Conservation (phyloP, 2,113 vertebrate genomes). For the Platysteira castanea region DNA sequence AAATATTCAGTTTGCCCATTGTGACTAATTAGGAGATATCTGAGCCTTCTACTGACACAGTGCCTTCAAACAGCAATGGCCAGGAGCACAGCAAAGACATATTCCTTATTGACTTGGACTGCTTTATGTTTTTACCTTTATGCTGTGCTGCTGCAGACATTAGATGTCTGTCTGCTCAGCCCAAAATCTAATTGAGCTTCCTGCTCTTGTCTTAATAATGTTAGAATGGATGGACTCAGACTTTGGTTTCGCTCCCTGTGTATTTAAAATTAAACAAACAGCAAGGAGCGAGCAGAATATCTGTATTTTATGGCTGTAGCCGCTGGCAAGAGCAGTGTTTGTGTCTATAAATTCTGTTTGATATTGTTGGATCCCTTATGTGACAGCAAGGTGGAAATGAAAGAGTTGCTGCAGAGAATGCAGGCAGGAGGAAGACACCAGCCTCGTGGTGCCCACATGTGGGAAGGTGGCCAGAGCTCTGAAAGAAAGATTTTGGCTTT, state of each 20-base stretch:
- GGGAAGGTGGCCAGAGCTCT: neutral
- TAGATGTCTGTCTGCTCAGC: neutral
- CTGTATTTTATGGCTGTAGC: slow-evolving; percentile 4
- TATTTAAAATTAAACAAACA: slow-evolving; percentile 17
- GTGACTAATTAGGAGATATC: slow-evolving; percentile 25
- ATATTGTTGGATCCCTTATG: slow-evolving; percentile 10
- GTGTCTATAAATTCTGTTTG: slow-evolving; percentile 28
- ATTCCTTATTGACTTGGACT: neutral
- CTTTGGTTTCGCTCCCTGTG: neutral
- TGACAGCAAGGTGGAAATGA: slow-evolving; percentile 11
- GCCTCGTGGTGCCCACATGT: neutral
- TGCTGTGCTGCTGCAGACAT: neutral
- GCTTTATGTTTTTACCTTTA: neutral
- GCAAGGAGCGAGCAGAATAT: neutral
- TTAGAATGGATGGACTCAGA: neutral
- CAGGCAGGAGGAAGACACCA: neutral
- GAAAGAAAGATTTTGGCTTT: neutral
- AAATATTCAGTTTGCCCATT: neutral
- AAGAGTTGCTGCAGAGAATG: slow-evolving; percentile 1
- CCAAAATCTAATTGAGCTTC: neutral
- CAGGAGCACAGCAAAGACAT: neutral
- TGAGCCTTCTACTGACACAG: neutral
- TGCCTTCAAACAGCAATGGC: neutral
- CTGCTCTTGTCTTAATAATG: neutral
- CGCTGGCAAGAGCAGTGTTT: slow-evolving; percentile 9